A percentile compares a stretch with the other conserved stretches of the same genome.
phyloP scores from a whole-genome alignment of 2,888 invertebrate genomes.

The Sepiola atlantica region DNA sequence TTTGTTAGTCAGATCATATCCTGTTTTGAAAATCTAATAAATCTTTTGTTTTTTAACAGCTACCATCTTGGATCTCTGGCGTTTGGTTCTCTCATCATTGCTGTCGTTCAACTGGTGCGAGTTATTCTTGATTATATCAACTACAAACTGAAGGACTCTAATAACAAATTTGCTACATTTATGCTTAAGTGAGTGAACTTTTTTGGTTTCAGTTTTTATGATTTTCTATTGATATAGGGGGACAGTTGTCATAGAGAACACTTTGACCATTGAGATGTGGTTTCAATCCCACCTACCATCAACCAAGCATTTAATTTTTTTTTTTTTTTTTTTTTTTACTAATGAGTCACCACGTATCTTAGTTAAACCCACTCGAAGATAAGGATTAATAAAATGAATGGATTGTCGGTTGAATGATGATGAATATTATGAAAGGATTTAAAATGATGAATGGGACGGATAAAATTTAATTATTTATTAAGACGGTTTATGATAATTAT shows the following conservation, averaged over 20 bases:
- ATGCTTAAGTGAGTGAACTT: conserved; percentile 69
- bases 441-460: no score
- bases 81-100: conserved; percentile 91
- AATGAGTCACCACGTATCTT: no score
- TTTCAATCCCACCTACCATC: not conserved
- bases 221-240: not conserved
- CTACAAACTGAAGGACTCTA: conserved; percentile 85
- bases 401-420: no score
- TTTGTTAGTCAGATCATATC: not conserved
- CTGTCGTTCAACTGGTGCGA: conserved; percentile 90
- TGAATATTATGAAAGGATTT: no score
- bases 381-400: no score
- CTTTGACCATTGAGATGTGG: not conserved
- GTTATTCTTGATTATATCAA: conserved; percentile 89
- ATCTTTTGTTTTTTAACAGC: conserved; percentile 75
- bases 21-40: not conserved
- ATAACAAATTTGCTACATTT: conserved; percentile 76
- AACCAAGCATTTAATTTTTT: not conserved
- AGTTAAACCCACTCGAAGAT: no score
- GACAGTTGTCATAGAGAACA: not conserved
- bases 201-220: not conserved
- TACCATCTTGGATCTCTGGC: conserved; percentile 93
- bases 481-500: no score
- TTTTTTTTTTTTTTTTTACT: not conserved
- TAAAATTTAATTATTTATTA: no score